A percentile compares a stretch with the other conserved stretches of the same genome.
phyloP scores from a whole-genome alignment of 2,113 vertebrate genomes.

The Eubucco bourcierii region DNA sequence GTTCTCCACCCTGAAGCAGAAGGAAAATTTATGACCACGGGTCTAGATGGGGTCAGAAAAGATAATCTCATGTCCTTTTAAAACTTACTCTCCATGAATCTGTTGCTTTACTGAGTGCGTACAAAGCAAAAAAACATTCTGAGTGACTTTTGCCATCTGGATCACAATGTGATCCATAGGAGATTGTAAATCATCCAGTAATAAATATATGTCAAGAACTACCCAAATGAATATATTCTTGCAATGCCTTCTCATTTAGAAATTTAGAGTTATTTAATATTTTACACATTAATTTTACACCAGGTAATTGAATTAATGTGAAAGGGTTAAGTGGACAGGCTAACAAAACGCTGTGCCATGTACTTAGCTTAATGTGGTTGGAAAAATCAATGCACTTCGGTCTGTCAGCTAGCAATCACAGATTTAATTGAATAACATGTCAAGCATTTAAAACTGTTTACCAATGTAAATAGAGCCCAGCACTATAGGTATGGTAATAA shows the following conservation, averaged over 20 bases:
- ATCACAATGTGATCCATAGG: background rate
- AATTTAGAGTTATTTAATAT: slow-evolving; percentile 41
- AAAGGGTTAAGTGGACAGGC: slow-evolving; percentile 56
- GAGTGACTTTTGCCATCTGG: slow-evolving; percentile 6
- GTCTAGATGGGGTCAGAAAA: slow-evolving; percentile 1
- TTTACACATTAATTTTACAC: slow-evolving; percentile 38
- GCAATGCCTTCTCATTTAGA: slow-evolving; percentile 19
- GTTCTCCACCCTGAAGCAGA: background rate
- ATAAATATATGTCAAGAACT: slow-evolving; percentile 23
- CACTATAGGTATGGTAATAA: slow-evolving; percentile 48
- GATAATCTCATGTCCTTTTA: slow-evolving; percentile 17
- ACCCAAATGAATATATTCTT: background rate
- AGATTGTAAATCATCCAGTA: slow-evolving; percentile 1
- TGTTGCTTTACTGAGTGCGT: background rate
- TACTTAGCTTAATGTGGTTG: slow-evolving; percentile 55
- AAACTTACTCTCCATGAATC: background rate
- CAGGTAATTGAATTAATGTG: slow-evolving; percentile 35
- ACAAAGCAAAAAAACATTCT: background rate
- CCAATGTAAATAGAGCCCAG: slow-evolving; percentile 43
- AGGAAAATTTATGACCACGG: slow-evolving; percentile 21
- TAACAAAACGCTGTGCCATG: slow-evolving; percentile 43
- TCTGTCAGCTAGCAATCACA: slow-evolving; percentile 61
- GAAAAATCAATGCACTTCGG: slow-evolving; percentile 63
- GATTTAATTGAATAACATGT: slow-evolving; percentile 63
- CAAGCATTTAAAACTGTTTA: slow-evolving; percentile 67